Conservation (phyloP, 2,797 vertebrate species). For the Pipistrellus kuhlii region DNA sequence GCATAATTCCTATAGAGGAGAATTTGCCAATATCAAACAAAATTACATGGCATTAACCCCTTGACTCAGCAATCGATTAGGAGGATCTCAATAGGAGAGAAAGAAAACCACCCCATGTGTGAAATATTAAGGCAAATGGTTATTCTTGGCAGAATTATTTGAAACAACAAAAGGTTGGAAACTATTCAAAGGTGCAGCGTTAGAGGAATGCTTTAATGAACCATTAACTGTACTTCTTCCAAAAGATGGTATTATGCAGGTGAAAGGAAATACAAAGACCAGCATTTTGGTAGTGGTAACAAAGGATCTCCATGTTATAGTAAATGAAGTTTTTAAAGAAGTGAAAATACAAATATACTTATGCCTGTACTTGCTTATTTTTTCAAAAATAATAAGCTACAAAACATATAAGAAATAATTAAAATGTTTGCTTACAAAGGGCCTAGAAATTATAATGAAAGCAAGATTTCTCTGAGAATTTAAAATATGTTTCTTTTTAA, state of each 20-base stretch:
- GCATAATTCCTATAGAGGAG: neutral
- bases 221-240: neutral
- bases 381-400: slow-evolving; percentile 42
- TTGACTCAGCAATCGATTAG: neutral
- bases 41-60: neutral
- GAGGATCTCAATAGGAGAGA: neutral
- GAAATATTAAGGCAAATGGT: neutral
- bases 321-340: slow-evolving; percentile 25
- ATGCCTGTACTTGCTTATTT: neutral
- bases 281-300: neutral
- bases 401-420: neutral
- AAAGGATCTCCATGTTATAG: neutral
- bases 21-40: neutral
- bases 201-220: neutral
- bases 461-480: slow-evolving; percentile 17
- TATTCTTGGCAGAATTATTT: neutral
- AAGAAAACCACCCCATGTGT: neutral
- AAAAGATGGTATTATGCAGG: neutral
- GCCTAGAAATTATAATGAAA: neutral
- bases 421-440: neutral
- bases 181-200: neutral
- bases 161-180: neutral
- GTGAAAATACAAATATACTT: neutral
- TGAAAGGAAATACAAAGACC: neutral
- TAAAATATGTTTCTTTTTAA: slow-evolving; percentile 35